These are phyloP conservation scores for Cyprinodon variegatus DNA, from an alignment of 2,113 vertebrate genomes.

Conservation along the genomic window DNA sequence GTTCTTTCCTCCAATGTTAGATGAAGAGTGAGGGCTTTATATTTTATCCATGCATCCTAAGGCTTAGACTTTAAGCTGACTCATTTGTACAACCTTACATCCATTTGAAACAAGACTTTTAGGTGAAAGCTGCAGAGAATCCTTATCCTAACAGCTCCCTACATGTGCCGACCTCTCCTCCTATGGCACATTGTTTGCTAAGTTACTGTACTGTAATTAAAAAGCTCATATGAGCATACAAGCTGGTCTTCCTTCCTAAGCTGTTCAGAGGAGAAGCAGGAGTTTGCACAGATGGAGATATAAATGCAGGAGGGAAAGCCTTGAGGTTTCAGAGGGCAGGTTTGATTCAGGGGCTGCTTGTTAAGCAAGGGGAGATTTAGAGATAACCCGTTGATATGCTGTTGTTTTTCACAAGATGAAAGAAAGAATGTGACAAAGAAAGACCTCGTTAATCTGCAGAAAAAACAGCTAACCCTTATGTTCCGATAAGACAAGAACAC, in stretches of 20 bases:
- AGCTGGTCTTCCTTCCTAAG: background rate
- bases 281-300: conserved; percentile 16
- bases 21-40: conserved; percentile 25
- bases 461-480: conserved; percentile 19
- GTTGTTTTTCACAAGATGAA: conserved; percentile 26
- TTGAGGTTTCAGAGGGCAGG: conserved; percentile 19
- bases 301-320: conserved; percentile 16
- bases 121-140: conserved; percentile 26
- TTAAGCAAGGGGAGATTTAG: conserved; percentile 20
- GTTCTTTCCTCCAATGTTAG: conserved; percentile 23
- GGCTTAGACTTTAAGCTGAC: conserved; percentile 27
- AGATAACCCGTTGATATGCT: conserved; percentile 35
- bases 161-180: background rate
- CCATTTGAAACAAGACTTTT: conserved; percentile 21
- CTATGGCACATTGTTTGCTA: conserved; percentile 25
- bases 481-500: conserved; percentile 4
- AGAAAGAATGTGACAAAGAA: conserved; percentile 12
- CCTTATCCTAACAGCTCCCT: conserved; percentile 22
- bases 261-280: background rate
- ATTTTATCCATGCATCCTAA: conserved; percentile 32
- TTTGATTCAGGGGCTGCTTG: conserved; percentile 28
- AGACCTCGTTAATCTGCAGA: conserved; percentile 19
- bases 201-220: conserved; percentile 56
- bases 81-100: conserved; percentile 25
- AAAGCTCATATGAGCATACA: conserved; percentile 19